Conservation (phyloP, 1,140 invertebrate genomes). For the Conopomorpha cramerella region DNA sequence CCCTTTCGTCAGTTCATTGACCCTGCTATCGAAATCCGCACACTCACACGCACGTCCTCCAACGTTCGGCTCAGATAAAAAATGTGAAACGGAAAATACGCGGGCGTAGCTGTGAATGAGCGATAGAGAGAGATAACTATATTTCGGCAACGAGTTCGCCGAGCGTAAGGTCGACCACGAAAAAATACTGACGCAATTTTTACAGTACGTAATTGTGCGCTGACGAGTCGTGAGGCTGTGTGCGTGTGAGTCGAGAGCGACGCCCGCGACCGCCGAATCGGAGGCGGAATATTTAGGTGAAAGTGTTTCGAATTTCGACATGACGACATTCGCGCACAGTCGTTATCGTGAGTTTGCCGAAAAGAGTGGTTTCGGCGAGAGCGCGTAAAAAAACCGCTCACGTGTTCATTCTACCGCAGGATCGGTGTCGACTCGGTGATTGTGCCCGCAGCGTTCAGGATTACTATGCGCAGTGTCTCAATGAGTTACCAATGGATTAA, state of each 20-base stretch:
- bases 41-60: constrained; percentile 49
- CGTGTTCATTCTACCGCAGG: constrained; percentile 39
- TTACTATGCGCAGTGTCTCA: constrained; percentile 50
- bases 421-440: constrained; percentile 31
- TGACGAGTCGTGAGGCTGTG: constrained; percentile 26
- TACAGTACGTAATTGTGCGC: constrained; percentile 55
- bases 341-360: constrained; percentile 60
- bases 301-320: constrained; percentile 60
- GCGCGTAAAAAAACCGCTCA: constrained; percentile 23
- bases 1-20: constrained; percentile 50
- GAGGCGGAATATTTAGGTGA: constrained; percentile 60
- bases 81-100: constrained; percentile 46
- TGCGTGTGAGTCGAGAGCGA: constrained; percentile 57
- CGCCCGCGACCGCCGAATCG: constrained; percentile 55
- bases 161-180: constrained; percentile 47
- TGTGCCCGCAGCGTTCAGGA: constrained; percentile 29
- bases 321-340: constrained; percentile 58
- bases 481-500: no score
- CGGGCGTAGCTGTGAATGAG: constrained; percentile 37
- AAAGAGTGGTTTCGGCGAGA: constrained; percentile 50
- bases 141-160: constrained; percentile 42
- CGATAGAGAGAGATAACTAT: constrained; percentile 53
- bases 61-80: constrained; percentile 41
- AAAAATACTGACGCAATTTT: constrained; percentile 60
- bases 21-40: constrained; percentile 56